Evolutionary conservation across 92 coral and sea anemone species (phyloP).

Genomic region (Porites evermanni): DNA sequence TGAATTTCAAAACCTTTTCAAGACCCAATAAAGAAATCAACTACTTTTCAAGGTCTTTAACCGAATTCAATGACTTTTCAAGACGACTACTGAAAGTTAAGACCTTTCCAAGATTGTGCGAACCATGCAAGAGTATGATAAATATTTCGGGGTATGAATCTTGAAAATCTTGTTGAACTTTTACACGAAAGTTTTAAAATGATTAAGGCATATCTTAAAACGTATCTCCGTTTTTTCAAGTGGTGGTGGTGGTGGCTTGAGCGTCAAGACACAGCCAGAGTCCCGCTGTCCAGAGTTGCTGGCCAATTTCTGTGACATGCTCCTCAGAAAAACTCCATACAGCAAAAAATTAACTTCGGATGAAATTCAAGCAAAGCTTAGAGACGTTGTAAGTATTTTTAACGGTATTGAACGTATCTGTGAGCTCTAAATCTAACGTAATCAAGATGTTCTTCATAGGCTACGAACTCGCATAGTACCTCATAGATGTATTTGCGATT

Average conservation of each 20-base stretch:
- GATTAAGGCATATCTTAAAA: no score
- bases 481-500: no score
- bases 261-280: constrained; percentile 87
- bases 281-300: constrained; percentile 98
- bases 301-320: constrained; percentile 98
- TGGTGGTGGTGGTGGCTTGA: constrained; percentile 74
- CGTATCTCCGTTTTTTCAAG: constrained; percentile 8
- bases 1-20: no score
- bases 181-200: neutral
- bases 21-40: no score
- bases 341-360: constrained; percentile 94
- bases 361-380: constrained; percentile 92
- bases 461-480: no score
- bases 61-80: no score
- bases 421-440: neutral
- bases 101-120: no score
- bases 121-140: no score
- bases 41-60: no score
- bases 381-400: constrained; percentile 81
- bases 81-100: no score
- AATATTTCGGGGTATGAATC: no score
- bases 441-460: neutral
- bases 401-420: neutral
- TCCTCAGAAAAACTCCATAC: constrained; percentile 92
- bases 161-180: no score